A percentile compares a stretch with the other conserved stretches of the same genome.
Conservation (phyloP, 2,797 vertebrate species). For the Euphonia xanthogaster region DNA sequence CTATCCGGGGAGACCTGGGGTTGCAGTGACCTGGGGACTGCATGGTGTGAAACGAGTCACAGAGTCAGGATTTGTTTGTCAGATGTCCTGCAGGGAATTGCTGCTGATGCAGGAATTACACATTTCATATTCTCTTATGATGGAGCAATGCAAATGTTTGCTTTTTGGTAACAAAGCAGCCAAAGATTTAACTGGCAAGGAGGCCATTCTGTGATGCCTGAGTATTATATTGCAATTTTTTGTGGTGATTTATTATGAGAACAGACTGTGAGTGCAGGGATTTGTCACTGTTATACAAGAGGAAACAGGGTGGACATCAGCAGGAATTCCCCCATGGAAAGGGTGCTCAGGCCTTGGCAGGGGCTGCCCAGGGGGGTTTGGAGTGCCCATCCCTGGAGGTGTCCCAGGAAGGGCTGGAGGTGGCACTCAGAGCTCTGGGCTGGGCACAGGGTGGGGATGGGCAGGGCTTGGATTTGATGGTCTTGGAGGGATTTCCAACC, state of each 20-base stretch:
- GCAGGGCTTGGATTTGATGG: accelerated
- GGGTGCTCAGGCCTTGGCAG: accelerated
- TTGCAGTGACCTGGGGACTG: not conserved
- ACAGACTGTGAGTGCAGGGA: not conserved
- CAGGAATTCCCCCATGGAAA: not conserved
- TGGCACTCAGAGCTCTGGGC: not conserved
- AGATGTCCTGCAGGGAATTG: not conserved
- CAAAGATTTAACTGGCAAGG: not conserved
- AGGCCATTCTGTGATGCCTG: not conserved
- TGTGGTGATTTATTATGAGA: not conserved
- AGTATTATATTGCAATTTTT: not conserved
- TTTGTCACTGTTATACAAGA: not conserved
- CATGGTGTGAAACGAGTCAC: accelerated
- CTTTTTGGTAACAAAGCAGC: not conserved
- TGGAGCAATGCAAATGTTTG: not conserved
- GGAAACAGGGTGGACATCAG: not conserved
- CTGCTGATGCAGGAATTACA: not conserved
- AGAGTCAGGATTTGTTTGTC: no score
- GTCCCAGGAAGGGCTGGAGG: accelerated
- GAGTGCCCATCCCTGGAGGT: not conserved
- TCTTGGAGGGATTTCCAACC: not conserved
- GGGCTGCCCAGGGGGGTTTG: not conserved
- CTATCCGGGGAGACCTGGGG: not conserved
- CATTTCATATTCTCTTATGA: not conserved
- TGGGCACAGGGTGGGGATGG: accelerated